Evolutionary conservation across 2,113 vertebrate species (phyloP).

Genomic region (Platanista minor): DNA sequence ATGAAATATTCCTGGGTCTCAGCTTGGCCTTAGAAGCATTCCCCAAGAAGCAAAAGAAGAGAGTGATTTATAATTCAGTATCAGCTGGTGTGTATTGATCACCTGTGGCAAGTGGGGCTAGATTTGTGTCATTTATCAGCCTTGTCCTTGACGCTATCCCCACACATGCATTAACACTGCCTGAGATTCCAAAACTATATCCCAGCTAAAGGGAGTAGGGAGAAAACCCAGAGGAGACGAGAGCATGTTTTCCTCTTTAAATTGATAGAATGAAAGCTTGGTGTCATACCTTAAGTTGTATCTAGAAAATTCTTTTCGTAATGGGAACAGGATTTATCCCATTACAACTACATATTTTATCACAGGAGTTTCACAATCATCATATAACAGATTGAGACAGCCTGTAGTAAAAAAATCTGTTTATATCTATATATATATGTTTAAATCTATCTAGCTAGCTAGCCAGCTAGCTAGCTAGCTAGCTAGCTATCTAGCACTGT

Average conservation of each 20-base stretch:
- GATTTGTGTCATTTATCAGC: not conserved
- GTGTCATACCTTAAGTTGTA: not conserved
- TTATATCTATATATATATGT: too few relatives aligned
- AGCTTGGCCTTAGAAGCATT: not conserved
- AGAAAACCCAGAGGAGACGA: not conserved
- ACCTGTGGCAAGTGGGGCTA: not conserved
- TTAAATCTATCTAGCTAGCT: too few relatives aligned
- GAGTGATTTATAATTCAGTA: not conserved
- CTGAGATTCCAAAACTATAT: not conserved
- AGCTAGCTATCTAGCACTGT: not conserved
- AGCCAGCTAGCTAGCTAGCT: too few relatives aligned
- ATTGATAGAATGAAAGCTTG: not conserved
- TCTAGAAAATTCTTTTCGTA: not conserved
- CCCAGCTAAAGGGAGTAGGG: not conserved
- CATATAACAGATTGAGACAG: not conserved
- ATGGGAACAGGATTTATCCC: not conserved
- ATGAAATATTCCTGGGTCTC: not conserved
- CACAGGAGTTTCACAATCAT: not conserved
- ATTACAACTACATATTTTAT: not conserved
- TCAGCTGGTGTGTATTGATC: not conserved
- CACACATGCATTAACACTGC: not conserved
- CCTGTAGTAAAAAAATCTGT: not conserved
- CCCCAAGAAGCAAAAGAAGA: not conserved
- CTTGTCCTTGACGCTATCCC: rapidly evolving
- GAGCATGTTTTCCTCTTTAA: not conserved